Base-by-base conservation (phyloP, 1,140 invertebrate species). In the Archivesica marissinica region DNA sequence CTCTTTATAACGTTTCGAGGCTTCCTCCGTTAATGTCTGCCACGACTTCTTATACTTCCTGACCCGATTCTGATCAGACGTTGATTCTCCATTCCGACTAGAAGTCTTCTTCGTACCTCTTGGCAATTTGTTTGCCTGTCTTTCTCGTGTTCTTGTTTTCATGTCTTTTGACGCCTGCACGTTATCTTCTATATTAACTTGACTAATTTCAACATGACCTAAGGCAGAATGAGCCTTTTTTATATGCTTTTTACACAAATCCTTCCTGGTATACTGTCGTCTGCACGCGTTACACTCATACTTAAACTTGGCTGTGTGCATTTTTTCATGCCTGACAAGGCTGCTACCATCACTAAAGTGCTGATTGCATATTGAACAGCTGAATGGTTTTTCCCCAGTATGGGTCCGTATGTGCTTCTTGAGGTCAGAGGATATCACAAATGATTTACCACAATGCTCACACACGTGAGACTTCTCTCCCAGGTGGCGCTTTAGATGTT, bases 361-460 rank as follows among this genome's bases (percentile, higher is more conserved):
- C 30, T 33, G 39, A 30, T 50, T 50, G 41, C 82, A 85, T 0
- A 25, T 6, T 0, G 30, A 47, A 70, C 82, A 85, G 2, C 17
- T 47, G 30, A 41, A 85, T 20, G 82, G 72, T 20, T 78, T 66
- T 33, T 85, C 82, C 3, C 82, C 82, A 6, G 82, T 85, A 52
- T 85, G 82, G 25, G 50, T 77, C 1, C 82, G 72, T 20, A 85
- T 66, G 44, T 85, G 82, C 30, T 66, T 85, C 44, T 77, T 68
- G 35, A 85, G 59, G 41, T 85, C 82, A 20, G 72, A 66, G n/a
- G 56, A 44, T 47, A 64, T 77, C 4, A 78, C 61, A 33, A 85
- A 85, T 0, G 74, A 77, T 52, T 85, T 85, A 4, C 82, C 82
- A 66, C 82, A 85, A 70, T 85, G 82, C 33, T 77, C 72, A 25